Conservation (phyloP, 2,888 invertebrate genomes). For the Eupithecia vulgata region DNA sequence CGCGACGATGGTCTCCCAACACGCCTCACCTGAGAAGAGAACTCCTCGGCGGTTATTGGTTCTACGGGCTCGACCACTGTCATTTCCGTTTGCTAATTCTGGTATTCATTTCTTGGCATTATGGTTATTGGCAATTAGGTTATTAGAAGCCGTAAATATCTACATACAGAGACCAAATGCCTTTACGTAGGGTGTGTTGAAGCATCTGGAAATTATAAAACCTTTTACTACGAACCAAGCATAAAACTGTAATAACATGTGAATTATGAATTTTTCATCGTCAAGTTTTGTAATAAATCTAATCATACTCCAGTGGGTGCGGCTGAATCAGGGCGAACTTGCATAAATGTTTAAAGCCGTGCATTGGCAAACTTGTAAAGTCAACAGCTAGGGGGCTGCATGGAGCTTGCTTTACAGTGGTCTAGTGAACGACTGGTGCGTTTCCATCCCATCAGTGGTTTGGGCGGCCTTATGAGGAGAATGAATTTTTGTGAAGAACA, state of each 20-base stretch:
- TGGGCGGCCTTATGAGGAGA: too few relatives aligned
- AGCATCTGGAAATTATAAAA: not conserved
- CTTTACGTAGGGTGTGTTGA: not conserved
- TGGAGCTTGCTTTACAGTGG: not conserved
- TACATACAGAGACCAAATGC: not conserved
- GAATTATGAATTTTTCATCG: not conserved
- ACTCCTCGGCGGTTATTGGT: not conserved
- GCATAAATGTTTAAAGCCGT: slow-evolving; percentile 26
- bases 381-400: slow-evolving; percentile 24
- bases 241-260: not conserved
- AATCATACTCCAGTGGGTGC: slow-evolving; percentile 5
- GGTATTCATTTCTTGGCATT: not conserved
- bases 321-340: slow-evolving; percentile 24
- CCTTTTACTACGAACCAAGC: not conserved
- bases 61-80: not conserved
- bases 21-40: not conserved
- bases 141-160: not conserved
- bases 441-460: not conserved
- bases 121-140: too few relatives aligned
- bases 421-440: not conserved
- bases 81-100: not conserved
- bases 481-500: too few relatives aligned
- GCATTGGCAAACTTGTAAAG: slow-evolving; percentile 27
- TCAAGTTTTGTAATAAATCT: slow-evolving; percentile 13
- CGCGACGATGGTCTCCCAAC: not conserved